A percentile compares a stretch with the other conserved stretches of the same genome.
These are phyloP conservation scores for Wasmannia auropunctata DNA, from an alignment of 1,140 invertebrate genomes.

Conservation along the genomic window DNA sequence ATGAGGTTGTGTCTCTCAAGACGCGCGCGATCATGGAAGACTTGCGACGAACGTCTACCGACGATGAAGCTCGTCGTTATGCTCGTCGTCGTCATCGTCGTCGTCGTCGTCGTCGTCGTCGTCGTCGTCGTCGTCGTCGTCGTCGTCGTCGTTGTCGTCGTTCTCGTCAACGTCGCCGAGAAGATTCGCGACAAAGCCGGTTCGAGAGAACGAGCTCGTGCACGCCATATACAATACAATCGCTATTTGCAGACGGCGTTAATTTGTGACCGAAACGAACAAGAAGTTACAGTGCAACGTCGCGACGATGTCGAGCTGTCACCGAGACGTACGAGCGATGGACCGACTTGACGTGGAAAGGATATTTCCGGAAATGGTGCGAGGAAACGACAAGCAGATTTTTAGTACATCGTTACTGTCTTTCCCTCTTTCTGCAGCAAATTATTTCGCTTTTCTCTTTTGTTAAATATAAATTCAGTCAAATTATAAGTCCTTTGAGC, in stretches of 20 bases:
- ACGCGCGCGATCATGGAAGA: slow-evolving; percentile 50
- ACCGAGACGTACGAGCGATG: slow-evolving; percentile 18
- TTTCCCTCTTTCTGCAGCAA: background rate
- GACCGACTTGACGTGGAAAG: slow-evolving; percentile 5
- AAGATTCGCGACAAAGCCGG: slow-evolving; percentile 39
- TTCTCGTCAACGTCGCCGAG: slow-evolving; percentile 21
- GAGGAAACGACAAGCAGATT: background rate
- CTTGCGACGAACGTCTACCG: slow-evolving; percentile 43
- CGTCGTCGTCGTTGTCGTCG: background rate
- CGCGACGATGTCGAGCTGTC: slow-evolving; percentile 53
- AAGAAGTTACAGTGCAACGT: slow-evolving; percentile 28
- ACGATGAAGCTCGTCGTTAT: slow-evolving; percentile 40
- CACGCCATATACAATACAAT: slow-evolving; percentile 60
- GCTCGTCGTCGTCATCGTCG: background rate
- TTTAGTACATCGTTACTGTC: background rate
- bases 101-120: background rate
- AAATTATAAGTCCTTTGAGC: background rate
- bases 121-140: background rate
- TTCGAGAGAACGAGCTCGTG: slow-evolving; percentile 23
- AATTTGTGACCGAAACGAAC: slow-evolving; percentile 65
- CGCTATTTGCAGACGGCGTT: slow-evolving; percentile 66
- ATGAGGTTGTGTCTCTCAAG: slow-evolving; percentile 18
- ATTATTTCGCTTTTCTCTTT: background rate
- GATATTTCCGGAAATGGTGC: slow-evolving; percentile 32
- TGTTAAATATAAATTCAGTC: background rate